A percentile compares a stretch with the other conserved stretches of the same genome.
Conservation (phyloP, 53 echinoderm and acorn worm genomes). For the Stichopus horrens region DNA sequence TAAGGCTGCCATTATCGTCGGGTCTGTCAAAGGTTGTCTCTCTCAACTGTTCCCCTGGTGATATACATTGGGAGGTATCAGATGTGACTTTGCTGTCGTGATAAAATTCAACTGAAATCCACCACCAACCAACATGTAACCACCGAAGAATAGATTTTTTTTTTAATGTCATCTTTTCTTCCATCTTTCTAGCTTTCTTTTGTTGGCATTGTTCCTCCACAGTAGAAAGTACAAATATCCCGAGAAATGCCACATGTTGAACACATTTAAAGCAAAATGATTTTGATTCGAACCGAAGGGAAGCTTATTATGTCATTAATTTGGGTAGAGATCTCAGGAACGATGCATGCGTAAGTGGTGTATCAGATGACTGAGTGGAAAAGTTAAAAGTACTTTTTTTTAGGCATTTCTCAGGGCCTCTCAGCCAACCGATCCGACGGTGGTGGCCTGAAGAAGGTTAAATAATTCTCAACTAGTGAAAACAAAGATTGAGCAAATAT, state of each 20-base stretch:
- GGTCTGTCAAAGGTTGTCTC: too few relatives aligned
- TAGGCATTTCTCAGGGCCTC: neutral
- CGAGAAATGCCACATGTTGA: constrained; percentile 12
- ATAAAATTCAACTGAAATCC: too few relatives aligned
- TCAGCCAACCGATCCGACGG: neutral
- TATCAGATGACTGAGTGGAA: neutral
- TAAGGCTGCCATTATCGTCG: too few relatives aligned
- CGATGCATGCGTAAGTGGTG: constrained; percentile 28
- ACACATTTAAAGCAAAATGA: neutral
- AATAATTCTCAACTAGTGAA: too few relatives aligned
- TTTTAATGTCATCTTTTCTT: neutral
- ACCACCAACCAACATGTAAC: too few relatives aligned
- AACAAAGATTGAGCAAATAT: too few relatives aligned
- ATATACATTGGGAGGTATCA: too few relatives aligned
- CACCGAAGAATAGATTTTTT: too few relatives aligned
- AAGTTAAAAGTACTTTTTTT: constrained; percentile 17
- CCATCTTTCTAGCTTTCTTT: neutral
- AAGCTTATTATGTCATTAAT: constrained; percentile 31
- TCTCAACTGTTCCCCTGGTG: too few relatives aligned
- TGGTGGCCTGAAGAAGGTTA: neutral
- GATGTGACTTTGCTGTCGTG: too few relatives aligned
- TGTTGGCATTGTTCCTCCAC: neutral
- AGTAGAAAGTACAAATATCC: neutral
- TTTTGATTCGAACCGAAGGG: constrained; percentile 17
- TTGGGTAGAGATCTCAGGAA: neutral